Percentiles rank a stretch among this genome's conserved stretches.
phyloP scores from a whole-genome alignment of 2,113 vertebrate species.

The Grallaria varia region DNA sequence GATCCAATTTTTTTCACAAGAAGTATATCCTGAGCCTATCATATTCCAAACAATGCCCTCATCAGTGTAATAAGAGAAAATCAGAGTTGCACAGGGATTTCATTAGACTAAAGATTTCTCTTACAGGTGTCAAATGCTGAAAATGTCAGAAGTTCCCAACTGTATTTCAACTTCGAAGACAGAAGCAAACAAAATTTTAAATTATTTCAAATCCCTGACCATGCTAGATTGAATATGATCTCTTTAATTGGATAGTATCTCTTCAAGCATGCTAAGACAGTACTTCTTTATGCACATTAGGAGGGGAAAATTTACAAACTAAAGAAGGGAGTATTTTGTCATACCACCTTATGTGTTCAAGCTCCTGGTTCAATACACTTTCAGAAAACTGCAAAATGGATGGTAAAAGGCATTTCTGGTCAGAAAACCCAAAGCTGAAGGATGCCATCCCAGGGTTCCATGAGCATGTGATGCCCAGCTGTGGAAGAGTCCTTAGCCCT shows the following conservation, averaged over 20 bases:
- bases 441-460: not conserved
- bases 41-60: slow-evolving; percentile 16
- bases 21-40: not conserved
- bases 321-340: not conserved
- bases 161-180: slow-evolving; percentile 23
- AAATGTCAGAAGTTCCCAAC: slow-evolving; percentile 28
- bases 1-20: not conserved
- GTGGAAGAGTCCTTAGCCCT: not conserved
- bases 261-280: not conserved
- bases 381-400: not conserved
- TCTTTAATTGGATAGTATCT: not conserved
- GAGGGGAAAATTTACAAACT: not conserved
- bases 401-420: not conserved
- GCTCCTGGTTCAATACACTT: not conserved
- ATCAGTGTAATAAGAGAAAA: slow-evolving; percentile 43
- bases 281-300: not conserved
- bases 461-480: not conserved
- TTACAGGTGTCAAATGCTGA: slow-evolving; percentile 42
- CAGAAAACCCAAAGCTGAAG: not conserved
- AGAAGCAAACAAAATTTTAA: not conserved
- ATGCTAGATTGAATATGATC: not conserved
- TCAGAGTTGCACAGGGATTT: slow-evolving; percentile 21
- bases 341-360: not conserved
- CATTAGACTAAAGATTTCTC: slow-evolving; percentile 1
- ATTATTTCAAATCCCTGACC: not conserved